Conservation (phyloP, 2,888 invertebrate species). For the Sthenelais limicola region DNA sequence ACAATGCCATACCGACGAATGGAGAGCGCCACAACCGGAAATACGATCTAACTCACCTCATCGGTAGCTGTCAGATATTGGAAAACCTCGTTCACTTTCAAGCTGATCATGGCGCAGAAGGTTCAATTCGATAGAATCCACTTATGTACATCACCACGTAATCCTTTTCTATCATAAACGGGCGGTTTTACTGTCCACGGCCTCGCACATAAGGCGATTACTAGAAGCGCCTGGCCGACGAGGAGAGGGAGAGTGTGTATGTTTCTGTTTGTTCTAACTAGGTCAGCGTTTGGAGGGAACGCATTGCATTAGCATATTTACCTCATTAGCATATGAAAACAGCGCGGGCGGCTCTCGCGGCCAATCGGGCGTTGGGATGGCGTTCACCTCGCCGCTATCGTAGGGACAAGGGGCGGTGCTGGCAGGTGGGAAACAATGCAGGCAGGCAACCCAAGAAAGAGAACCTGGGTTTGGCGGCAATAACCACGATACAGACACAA, state of each 20-base stretch:
- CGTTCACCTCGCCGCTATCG: neutral
- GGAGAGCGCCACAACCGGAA: no score
- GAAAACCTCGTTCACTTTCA: constrained; percentile 51
- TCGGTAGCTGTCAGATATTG: constrained; percentile 46
- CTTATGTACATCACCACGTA: constrained; percentile 28
- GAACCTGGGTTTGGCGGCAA: neutral
- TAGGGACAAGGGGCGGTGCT: neutral
- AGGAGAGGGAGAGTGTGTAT: no score
- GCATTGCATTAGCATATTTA: neutral
- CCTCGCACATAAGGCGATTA: no score
- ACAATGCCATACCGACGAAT: no score
- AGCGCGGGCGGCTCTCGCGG: constrained; percentile 10
- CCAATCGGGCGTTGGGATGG: neutral
- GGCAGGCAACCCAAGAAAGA: neutral
- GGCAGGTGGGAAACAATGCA: neutral
- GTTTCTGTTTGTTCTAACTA: constrained; percentile 24
- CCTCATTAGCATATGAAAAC: constrained; percentile 36
- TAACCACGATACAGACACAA: no score
- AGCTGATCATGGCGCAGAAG: constrained; percentile 47
- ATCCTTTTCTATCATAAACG: no score
- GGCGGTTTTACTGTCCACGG: no score
- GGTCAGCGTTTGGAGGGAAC: constrained; percentile 35
- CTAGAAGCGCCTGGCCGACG: no score
- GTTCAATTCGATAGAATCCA: constrained; percentile 21
- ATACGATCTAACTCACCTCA: constrained; percentile 51